Evolutionary conservation across 2,113 vertebrate species (phyloP).

Genomic region (Halichoeres trimaculatus): DNA sequence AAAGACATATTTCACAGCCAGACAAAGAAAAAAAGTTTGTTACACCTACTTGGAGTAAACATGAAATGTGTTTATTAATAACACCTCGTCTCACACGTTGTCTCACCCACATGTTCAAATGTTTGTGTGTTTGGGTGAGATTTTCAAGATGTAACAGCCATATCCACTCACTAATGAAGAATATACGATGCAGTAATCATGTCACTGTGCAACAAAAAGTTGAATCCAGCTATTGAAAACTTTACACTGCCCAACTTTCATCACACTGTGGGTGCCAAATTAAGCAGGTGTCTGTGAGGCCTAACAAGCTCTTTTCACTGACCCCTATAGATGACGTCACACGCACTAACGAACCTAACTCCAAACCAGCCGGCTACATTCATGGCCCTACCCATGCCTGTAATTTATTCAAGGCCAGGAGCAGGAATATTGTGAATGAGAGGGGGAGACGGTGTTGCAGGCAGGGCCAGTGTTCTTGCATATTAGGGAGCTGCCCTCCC

Average conservation of each 20-base stretch:
- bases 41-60: constrained; percentile 40
- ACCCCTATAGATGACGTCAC: constrained; percentile 77
- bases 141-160: constrained; percentile 23
- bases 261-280: constrained; percentile 62
- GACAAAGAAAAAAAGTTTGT: constrained; percentile 48
- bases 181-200: constrained; percentile 22
- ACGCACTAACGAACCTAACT: constrained; percentile 75
- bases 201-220: constrained; percentile 37
- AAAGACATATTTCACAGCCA: constrained; percentile 42
- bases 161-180: constrained; percentile 16
- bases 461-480: constrained; percentile 73
- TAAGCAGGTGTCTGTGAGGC: constrained; percentile 77
- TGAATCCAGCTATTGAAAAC: constrained; percentile 54
- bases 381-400: constrained; percentile 65
- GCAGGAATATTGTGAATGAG: constrained; percentile 53
- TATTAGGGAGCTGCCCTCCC: constrained; percentile 80
- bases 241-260: constrained; percentile 49
- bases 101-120: background rate
- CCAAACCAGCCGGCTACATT: constrained; percentile 71
- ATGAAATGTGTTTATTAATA: background rate
- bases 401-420: constrained; percentile 81
- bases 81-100: background rate
- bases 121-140: background rate
- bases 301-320: constrained; percentile 75
- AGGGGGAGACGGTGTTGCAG: constrained; percentile 48